Percentiles rank a stretch among this genome's conserved stretches.
Evolutionary conservation across 1,140 invertebrate genomes (phyloP).

Genomic region (Sarcophaga bullata): DNA sequence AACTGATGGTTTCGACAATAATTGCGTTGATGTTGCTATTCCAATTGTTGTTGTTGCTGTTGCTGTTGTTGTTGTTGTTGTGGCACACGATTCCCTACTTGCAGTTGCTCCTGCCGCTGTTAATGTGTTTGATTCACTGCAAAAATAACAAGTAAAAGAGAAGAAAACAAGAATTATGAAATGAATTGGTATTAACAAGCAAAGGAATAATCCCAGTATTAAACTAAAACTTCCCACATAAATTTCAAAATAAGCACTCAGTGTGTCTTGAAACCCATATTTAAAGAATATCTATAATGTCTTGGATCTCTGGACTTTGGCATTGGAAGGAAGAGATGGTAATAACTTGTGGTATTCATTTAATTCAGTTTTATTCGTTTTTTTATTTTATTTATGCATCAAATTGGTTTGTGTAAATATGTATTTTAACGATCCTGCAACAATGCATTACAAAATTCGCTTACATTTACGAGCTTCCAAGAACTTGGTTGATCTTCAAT

Average conservation of each 20-base stretch:
- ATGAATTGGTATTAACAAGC: not conserved
- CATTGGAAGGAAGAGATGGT: not conserved
- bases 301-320: not conserved
- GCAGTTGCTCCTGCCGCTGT: not conserved
- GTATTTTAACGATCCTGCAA: conserved; percentile 38
- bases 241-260: conserved; percentile 33
- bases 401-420: conserved; percentile 34
- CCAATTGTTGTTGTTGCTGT: not conserved
- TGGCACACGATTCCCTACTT: too few species aligned
- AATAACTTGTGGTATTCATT: conserved; percentile 31
- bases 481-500: not conserved
- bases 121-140: conserved; percentile 36
- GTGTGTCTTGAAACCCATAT: conserved; percentile 23
- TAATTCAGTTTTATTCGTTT: conserved; percentile 29
- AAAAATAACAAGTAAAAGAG: conserved; percentile 12
- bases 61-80: not conserved
- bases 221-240: conserved; percentile 36
- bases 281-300: not conserved
- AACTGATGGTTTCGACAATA: not conserved
- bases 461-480: conserved; percentile 14
- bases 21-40: conserved; percentile 4
- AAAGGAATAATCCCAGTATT: conserved; percentile 18
- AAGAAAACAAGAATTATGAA: conserved; percentile 3
- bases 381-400: not conserved
- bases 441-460: not conserved